Conservation (phyloP, 2,888 invertebrate genomes). For the Heterodera filipjevi region DNA sequence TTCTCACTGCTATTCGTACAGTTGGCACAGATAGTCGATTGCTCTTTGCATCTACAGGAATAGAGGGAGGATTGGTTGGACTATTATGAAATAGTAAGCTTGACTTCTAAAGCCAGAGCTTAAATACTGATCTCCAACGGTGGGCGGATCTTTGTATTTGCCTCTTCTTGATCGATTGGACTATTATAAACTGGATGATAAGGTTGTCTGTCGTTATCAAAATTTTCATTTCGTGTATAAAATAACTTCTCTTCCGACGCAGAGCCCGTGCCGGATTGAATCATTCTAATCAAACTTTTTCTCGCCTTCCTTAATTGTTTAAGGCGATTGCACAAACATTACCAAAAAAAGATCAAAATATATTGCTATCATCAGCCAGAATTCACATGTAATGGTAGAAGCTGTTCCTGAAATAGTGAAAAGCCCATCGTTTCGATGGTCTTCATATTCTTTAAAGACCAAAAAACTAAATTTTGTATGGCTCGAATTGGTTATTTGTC, state of each 20-base stretch:
- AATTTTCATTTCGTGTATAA: neutral
- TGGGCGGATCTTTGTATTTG: too few relatives aligned
- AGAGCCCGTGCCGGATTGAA: neutral
- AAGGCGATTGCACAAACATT: neutral
- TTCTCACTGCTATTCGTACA: neutral
- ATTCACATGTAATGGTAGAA: neutral
- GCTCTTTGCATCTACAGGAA: neutral
- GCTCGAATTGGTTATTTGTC: too few relatives aligned
- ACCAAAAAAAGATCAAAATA: neutral
- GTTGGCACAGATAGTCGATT: neutral
- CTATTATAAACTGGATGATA: neutral
- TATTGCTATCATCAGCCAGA: neutral
- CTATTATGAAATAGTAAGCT: too few relatives aligned
- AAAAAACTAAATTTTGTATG: neutral
- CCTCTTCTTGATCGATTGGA: too few relatives aligned
- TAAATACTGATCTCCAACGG: too few relatives aligned
- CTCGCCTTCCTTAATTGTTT: neutral
- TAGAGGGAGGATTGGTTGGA: too few relatives aligned
- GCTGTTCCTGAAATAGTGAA: neutral
- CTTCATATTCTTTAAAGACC: neutral
- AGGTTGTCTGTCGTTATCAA: neutral
- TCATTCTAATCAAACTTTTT: neutral
- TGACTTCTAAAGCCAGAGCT: too few relatives aligned
- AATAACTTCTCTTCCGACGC: neutral
- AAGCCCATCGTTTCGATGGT: neutral